Percentiles rank a stretch among this genome's conserved stretches.
These are phyloP conservation scores for Drosophila sturtevanti DNA, from an alignment of 1,140 invertebrate species.

Conservation along the genomic window DNA sequence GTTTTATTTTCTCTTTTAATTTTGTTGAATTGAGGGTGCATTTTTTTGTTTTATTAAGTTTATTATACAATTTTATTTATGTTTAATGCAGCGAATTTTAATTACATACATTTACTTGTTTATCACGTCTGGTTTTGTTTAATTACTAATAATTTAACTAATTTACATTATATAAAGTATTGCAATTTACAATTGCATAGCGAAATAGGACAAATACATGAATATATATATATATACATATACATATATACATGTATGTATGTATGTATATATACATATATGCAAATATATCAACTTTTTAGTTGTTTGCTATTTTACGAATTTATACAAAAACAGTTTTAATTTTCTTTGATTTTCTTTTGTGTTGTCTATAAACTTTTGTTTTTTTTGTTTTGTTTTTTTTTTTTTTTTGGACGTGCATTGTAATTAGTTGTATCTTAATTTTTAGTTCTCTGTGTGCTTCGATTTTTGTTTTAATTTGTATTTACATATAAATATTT, in stretches of 20 bases:
- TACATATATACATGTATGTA: slow-evolving; percentile 16
- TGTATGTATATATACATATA: neutral
- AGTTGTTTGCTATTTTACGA: neutral
- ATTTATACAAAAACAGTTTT: slow-evolving; percentile 30
- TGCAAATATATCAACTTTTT: neutral
- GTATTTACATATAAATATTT: slow-evolving; percentile 72
- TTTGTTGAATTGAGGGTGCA: slow-evolving; percentile 39
- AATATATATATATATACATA: neutral
- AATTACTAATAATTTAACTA: slow-evolving; percentile 80
- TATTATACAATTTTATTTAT: slow-evolving; percentile 59
- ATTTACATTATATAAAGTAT: slow-evolving; percentile 69
- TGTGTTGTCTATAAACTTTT: slow-evolving; percentile 16
- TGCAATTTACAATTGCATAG: slow-evolving; percentile 70
- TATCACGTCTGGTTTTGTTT: slow-evolving; percentile 79
- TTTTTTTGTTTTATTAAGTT: slow-evolving; percentile 37
- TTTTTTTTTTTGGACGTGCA: slow-evolving; percentile 69
- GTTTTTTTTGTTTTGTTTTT: slow-evolving; percentile 28
- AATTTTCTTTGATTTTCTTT: slow-evolving; percentile 27
- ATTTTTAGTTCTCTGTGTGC: slow-evolving; percentile 72
- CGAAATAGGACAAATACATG: slow-evolving; percentile 61
- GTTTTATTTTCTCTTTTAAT: slow-evolving; percentile 34
- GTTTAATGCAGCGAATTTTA: slow-evolving; percentile 34
- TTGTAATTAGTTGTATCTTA: slow-evolving; percentile 54
- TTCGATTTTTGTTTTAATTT: slow-evolving; percentile 41
- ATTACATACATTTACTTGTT: slow-evolving; percentile 47